phyloP scores from a whole-genome alignment of 2,888 invertebrate genomes.

The Thymelicus acteon region DNA sequence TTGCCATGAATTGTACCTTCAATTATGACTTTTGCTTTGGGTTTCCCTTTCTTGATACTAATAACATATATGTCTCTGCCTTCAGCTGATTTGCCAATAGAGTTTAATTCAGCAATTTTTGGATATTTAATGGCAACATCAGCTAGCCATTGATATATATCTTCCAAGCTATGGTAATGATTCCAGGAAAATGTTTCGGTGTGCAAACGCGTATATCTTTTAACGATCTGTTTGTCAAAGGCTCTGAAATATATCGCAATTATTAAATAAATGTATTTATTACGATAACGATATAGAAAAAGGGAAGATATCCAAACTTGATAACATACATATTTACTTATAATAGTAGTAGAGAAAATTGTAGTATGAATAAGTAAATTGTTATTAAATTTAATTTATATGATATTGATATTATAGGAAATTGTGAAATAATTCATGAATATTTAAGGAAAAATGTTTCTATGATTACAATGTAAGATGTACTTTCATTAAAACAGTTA shows the following conservation, averaged over 20 bases:
- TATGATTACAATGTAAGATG: too few species aligned
- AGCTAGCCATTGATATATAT: constrained; percentile 85
- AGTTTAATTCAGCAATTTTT: constrained; percentile 57
- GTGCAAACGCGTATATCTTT: constrained; percentile 49
- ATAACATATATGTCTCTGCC: constrained; percentile 68
- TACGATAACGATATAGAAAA: too few species aligned
- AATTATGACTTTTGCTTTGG: constrained; percentile 78
- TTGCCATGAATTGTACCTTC: constrained; percentile 89
- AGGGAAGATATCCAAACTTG: too few species aligned
- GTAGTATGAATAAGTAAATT: too few species aligned
- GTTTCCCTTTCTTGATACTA: constrained; percentile 45
- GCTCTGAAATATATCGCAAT: constrained; percentile 49
- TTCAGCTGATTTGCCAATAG: constrained; percentile 75
- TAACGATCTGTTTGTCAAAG: constrained; percentile 57
- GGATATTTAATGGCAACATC: constrained; percentile 71
- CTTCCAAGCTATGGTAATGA: constrained; percentile 84
- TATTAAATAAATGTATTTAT: too few species aligned
- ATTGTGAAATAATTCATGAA: too few species aligned
- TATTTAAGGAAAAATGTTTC: too few species aligned
- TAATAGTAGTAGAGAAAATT: too few species aligned
- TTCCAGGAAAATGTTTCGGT: constrained; percentile 71
- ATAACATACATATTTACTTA: too few species aligned
- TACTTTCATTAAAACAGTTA: too few species aligned
- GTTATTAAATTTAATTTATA: too few species aligned
- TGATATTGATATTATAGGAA: too few species aligned